Conservation (phyloP, 2,888 invertebrate species). For the Scrobipalpa costella region DNA sequence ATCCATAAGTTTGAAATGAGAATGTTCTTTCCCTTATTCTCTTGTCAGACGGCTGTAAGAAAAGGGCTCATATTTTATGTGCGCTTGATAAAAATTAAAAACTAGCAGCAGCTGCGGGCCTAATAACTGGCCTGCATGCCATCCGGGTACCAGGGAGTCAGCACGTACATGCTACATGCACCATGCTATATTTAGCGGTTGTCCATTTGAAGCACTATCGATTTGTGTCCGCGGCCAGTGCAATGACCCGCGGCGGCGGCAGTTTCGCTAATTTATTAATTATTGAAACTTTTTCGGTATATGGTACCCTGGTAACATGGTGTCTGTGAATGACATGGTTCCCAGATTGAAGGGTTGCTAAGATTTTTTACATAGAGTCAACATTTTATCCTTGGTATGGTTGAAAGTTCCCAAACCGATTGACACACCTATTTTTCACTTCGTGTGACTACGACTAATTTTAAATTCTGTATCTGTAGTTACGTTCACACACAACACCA, state of each 20-base stretch:
- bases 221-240: conserved; percentile 69
- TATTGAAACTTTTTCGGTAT: conserved; percentile 62
- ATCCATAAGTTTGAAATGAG: too few relatives aligned
- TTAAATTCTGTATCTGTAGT: too few relatives aligned
- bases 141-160: conserved; percentile 46
- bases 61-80: conserved; percentile 15
- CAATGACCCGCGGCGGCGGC: conserved; percentile 70
- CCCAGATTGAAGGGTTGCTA: neutral
- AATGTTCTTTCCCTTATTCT: too few relatives aligned
- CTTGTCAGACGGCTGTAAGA: neutral
- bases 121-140: conserved; percentile 34
- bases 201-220: conserved; percentile 79
- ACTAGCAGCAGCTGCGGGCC: conserved; percentile 28
- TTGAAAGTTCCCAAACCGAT: neutral
- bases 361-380: too few relatives aligned
- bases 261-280: conserved; percentile 79
- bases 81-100: conserved; percentile 19
- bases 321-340: neutral
- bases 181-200: conserved; percentile 67
- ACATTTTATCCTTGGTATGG: too few relatives aligned
- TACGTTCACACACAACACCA: too few relatives aligned
- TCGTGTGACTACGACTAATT: too few relatives aligned
- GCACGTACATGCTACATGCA: conserved; percentile 41
- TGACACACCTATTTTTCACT: too few relatives aligned
- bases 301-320: conserved; percentile 44